Base-by-base conservation (phyloP, 1,140 invertebrate genomes). In the Orius laevigatus region DNA sequence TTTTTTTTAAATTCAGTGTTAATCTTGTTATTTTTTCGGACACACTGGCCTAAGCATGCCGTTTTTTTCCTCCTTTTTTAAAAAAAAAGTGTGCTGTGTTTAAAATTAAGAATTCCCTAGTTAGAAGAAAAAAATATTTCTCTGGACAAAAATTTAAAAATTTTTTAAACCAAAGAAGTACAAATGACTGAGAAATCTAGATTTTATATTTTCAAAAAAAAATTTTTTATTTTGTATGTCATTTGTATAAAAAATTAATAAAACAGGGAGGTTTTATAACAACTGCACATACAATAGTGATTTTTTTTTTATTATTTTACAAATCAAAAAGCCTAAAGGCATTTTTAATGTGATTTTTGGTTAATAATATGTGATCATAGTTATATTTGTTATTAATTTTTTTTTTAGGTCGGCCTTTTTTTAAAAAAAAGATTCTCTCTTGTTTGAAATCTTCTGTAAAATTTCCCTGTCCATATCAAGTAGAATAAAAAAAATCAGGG, bases 141-240 rank as follows among this genome's bases (percentile, higher is more conserved):
- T 51, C 49, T 51, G 49, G 49, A 43, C 38, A 46, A 46, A 46
- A 38, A 36, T 41, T 35, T 43, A 50, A 38, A 40, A 46, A 18
- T 16, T 50, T 50, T 50, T 50, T 32, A 51, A 51, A 51, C 49
- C 49, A 51, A 51, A 51, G 49, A 51, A 51, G 49, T 51, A 51
- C 49, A 51, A 51, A 51, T 51, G 49, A 50, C 49, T 50, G 49
- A 51, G 46, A 51, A 51, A 51, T 51, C 49, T 51, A 51, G 49
- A 51, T 51, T 51, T 49, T 51, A 51, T 51, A 51, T 51, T 51
- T 51, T 51, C 33, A 51, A 40, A 38, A 51, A 50, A 51, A 44
- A 35, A 47, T 51, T 46, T 44, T 46, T 44, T 51, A 51, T 44
- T 46, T 51, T 51, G 45, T 46, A 51, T 46, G 49, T 51, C 49